phyloP scores from a whole-genome alignment of 2,113 vertebrate species.

The Oreotrochilus melanogaster region DNA sequence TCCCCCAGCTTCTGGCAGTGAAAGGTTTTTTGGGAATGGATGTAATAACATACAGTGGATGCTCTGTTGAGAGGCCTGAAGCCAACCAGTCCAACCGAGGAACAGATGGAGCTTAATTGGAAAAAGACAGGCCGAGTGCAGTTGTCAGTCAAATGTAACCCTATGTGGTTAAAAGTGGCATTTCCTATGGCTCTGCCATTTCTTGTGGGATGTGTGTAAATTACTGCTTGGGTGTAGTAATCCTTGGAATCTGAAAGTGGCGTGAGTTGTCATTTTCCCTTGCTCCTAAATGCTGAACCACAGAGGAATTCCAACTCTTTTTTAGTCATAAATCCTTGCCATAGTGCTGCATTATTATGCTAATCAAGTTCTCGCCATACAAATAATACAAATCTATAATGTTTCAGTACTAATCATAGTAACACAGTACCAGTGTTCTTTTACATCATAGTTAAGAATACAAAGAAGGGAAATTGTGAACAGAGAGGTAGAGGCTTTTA shows the following conservation, averaged over 20 bases:
- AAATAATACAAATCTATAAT: not conserved
- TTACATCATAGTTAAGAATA: not conserved
- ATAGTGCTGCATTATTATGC: not conserved
- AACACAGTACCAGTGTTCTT: not conserved
- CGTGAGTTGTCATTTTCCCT: not conserved
- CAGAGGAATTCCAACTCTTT: not conserved
- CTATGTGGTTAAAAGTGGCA: not conserved
- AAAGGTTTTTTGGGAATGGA: not conserved
- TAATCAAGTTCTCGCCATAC: not conserved
- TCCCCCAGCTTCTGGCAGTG: not conserved
- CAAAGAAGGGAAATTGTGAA: not conserved
- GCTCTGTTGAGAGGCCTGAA: slow-evolving; percentile 18
- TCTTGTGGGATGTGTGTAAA: slow-evolving; percentile 57
- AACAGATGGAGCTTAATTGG: slow-evolving; percentile 44
- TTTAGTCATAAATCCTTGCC: not conserved
- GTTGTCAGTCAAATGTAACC: slow-evolving; percentile 33
- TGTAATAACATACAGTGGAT: not conserved
- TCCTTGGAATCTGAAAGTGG: not conserved
- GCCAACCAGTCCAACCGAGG: not conserved
- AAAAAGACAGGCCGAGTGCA: slow-evolving; percentile 1
- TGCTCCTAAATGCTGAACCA: not conserved
- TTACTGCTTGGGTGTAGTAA: slow-evolving; percentile 24
- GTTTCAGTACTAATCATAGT: not conserved
- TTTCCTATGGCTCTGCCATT: slow-evolving; percentile 46
- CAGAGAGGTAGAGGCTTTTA: slow-evolving; percentile 24